Evolutionary conservation across 1,140 invertebrate species (phyloP).

Genomic region (Panagrolaimus sp.): DNA sequence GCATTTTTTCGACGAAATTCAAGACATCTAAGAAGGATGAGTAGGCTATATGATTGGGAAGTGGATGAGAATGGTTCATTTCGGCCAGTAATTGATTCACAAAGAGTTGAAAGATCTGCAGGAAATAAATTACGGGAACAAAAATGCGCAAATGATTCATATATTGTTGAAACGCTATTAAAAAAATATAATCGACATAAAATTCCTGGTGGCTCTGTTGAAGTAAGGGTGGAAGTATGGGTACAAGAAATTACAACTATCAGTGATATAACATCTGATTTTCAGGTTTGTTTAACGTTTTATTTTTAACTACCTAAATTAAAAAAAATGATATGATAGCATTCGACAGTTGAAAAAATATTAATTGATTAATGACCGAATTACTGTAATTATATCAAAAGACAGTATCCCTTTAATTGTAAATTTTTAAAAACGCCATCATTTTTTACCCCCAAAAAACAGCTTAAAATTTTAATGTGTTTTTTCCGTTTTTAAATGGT

Average conservation of each 20-base stretch:
- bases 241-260: conserved; percentile 58
- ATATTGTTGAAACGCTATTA: conserved; percentile 53
- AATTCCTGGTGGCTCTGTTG: conserved; percentile 42
- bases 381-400: background rate
- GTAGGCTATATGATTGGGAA: conserved; percentile 56
- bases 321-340: too few relatives aligned
- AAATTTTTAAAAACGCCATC: too few relatives aligned
- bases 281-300: conserved; percentile 34
- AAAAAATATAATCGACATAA: conserved; percentile 54
- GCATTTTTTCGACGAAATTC: conserved; percentile 56
- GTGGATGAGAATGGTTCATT: conserved; percentile 48
- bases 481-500: too few relatives aligned
- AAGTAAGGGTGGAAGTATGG: conserved; percentile 47
- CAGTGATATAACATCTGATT: conserved; percentile 54
- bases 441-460: too few relatives aligned
- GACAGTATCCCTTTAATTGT: too few relatives aligned
- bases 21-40: conserved; percentile 48
- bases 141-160: conserved; percentile 52
- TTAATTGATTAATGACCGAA: background rate
- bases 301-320: too few relatives aligned
- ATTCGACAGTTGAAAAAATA: too few relatives aligned
- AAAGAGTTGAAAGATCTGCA: conserved; percentile 21
- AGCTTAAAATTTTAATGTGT: too few relatives aligned
- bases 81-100: conserved; percentile 44
- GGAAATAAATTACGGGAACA: conserved; percentile 16